Percentiles rank a stretch among this genome's conserved stretches.
These are phyloP conservation scores for Agriotes lineatus DNA, from an alignment of 2,888 invertebrate species.

Conservation along the genomic window DNA sequence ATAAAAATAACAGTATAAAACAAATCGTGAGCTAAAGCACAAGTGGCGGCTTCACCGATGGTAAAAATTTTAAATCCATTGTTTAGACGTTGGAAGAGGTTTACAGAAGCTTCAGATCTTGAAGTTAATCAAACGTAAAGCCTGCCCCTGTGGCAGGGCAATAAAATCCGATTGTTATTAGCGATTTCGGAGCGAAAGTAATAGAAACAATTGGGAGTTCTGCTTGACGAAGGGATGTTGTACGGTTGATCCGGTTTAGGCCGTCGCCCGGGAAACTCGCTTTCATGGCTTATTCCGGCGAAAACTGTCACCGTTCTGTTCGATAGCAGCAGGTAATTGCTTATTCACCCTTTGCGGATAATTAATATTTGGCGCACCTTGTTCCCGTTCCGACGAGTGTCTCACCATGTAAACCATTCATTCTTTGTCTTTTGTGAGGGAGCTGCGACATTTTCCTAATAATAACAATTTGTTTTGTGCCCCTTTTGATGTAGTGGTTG, in stretches of 20 bases:
- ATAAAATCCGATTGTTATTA: neutral
- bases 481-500: no score
- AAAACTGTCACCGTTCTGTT: slow-evolving; percentile 27
- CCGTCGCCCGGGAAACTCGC: neutral
- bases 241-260: neutral
- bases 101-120: no score
- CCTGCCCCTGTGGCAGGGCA: no score
- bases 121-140: no score
- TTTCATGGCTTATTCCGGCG: slow-evolving; percentile 21
- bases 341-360: slow-evolving; percentile 47
- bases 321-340: slow-evolving; percentile 44
- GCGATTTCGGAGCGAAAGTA: neutral
- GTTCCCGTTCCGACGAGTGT: neutral
- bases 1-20: no score
- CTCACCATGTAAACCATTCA: neutral
- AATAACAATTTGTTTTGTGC: no score
- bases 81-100: no score
- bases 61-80: no score
- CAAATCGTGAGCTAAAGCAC: no score
- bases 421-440: no score
- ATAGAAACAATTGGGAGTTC: neutral
- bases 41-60: no score
- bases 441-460: no score
- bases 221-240: neutral
- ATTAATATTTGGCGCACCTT: slow-evolving; percentile 42